A percentile compares a stretch with the other conserved stretches of the same genome.
phyloP scores from a whole-genome alignment of 1,140 invertebrate species.

The Leptopilina boulardi region DNA sequence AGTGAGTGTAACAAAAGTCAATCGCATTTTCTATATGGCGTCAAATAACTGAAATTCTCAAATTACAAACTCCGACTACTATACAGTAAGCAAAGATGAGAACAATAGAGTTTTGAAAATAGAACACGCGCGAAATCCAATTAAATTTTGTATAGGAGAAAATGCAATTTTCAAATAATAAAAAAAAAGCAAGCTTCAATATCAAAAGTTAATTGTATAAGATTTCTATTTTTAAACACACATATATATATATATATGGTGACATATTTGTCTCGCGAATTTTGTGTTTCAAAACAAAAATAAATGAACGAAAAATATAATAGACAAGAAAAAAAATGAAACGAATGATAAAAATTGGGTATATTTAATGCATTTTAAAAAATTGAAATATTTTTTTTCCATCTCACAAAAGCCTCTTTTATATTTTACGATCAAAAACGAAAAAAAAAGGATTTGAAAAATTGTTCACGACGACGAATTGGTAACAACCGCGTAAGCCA shows the following conservation, averaged over 20 bases:
- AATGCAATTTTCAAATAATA: background rate
- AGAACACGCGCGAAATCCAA: background rate
- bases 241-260: no score
- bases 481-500: constrained; percentile 2
- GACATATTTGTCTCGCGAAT: no score
- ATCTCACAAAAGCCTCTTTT: background rate
- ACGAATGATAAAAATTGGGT: no score
- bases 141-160: background rate
- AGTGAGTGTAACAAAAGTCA: background rate
- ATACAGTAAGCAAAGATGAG: background rate
- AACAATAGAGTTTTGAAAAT: background rate
- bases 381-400: background rate
- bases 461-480: background rate
- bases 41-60: background rate
- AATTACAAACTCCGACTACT: background rate
- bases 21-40: background rate
- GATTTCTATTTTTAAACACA: no score
- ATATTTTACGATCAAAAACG: background rate
- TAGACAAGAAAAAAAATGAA: no score
- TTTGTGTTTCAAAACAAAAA: no score
- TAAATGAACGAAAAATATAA: no score
- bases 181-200: background rate
- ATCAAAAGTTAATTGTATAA: background rate
- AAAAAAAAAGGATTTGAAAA: background rate
- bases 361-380: no score